Conservation (phyloP, 2,797 vertebrate species). For the Channallabes apus region DNA sequence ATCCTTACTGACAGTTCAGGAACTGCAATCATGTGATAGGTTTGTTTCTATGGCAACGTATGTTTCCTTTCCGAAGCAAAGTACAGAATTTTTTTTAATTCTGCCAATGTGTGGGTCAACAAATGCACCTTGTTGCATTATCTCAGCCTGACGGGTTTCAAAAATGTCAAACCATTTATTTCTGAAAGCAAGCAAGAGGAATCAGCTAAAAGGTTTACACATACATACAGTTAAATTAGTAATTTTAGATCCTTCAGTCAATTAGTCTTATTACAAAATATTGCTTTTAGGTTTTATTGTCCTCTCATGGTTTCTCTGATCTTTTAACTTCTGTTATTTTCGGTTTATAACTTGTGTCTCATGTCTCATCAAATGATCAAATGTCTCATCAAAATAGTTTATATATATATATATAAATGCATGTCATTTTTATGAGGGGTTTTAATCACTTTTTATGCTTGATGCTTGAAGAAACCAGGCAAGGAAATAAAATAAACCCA, state of each 20-base stretch:
- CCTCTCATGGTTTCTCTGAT: neutral
- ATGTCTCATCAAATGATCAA: too few species aligned
- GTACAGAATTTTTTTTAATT: constrained; percentile 50
- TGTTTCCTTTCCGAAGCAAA: constrained; percentile 55
- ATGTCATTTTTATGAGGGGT: neutral
- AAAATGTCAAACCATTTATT: constrained; percentile 45
- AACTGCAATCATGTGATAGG: constrained; percentile 58
- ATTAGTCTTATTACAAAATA: too few species aligned
- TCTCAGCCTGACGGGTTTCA: constrained; percentile 45
- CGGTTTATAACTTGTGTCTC: too few species aligned
- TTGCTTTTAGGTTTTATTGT: neutral
- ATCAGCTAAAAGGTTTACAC: constrained; percentile 32
- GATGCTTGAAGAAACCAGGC: neutral
- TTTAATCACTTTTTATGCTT: neutral
- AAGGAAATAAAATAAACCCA: neutral
- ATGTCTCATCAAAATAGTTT: neutral
- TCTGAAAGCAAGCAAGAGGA: constrained; percentile 21
- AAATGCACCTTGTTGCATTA: constrained; percentile 49
- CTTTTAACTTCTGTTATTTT: neutral
- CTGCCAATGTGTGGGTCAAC: constrained; percentile 54
- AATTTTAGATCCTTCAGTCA: neutral
- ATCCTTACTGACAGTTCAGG: constrained; percentile 62
- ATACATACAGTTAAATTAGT: neutral
- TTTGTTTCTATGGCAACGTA: constrained; percentile 64
- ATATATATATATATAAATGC: neutral